phyloP scores from a whole-genome alignment of 1,140 invertebrate genomes.

The Drosophila kohkoa region DNA sequence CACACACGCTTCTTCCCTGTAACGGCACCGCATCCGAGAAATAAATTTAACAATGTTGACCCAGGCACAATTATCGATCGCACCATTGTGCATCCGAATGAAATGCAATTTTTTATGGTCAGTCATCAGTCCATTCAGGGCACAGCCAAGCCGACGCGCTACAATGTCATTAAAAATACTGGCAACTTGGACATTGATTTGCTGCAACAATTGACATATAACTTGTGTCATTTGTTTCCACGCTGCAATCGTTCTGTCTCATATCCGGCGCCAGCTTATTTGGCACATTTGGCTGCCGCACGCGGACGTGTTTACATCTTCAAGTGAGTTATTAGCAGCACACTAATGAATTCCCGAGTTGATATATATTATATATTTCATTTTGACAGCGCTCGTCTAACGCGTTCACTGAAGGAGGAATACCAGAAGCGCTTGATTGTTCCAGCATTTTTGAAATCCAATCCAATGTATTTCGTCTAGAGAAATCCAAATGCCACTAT shows the following conservation, averaged over 20 bases:
- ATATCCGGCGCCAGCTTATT: constrained; percentile 97
- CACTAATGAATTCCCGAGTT: background rate
- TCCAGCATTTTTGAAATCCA: constrained; percentile 58
- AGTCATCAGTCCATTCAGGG: constrained; percentile 91
- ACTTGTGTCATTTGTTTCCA: constrained; percentile 95
- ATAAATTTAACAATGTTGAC: constrained; percentile 89
- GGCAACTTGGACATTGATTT: constrained; percentile 90
- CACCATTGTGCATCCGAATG: constrained; percentile 91
- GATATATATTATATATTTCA: background rate
- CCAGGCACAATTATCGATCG: constrained; percentile 93
- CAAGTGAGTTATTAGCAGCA: constrained; percentile 59
- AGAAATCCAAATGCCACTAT: background rate
- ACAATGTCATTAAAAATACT: constrained; percentile 94
- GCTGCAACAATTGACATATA: constrained; percentile 93
- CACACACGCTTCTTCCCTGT: constrained; percentile 91
- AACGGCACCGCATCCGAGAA: constrained; percentile 58
- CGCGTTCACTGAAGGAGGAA: constrained; percentile 48
- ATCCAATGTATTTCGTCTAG: constrained; percentile 84
- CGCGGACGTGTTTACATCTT: constrained; percentile 89
- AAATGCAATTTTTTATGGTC: constrained; percentile 95
- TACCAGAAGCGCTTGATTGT: constrained; percentile 67
- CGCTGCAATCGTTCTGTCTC: constrained; percentile 95
- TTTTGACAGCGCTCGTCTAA: constrained; percentile 8
- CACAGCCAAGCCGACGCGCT: constrained; percentile 94
- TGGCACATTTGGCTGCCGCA: constrained; percentile 96